Base-by-base conservation (phyloP, 2,113 vertebrate species). In the Triplophysa rosa region DNA sequence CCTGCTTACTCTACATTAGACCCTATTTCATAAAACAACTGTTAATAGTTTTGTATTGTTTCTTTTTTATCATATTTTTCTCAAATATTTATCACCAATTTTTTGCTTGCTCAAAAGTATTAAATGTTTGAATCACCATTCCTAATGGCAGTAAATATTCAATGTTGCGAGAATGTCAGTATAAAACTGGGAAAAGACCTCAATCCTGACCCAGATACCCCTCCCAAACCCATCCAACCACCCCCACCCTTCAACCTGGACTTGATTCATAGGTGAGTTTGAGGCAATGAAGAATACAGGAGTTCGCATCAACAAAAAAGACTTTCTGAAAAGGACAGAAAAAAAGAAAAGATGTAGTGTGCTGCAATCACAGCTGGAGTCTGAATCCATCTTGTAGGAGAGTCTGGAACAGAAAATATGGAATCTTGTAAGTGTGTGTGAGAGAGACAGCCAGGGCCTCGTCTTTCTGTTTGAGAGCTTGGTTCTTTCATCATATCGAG, bases 131-230 rank as follows among this genome's bases (percentile, higher is more conserved):
- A 69, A 40, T 49, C 24, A 1, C 8, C 4, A n/a, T 66, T 37
- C 19, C 26, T 24, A 80, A 66, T 23, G 24, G 16, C 77, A 69
- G 54, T 23, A 80, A 67, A 66, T 59, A 72, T 24, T 62, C 52
- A 21, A 61, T 2, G 8, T n/a, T 56, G 59, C 33, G 6, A 7
- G 33, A 65, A 40, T 71, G 33, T 24, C 8, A 8, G 47, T 54
- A 67, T 74, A 61, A n/a, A 14, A 9, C 70, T 73, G 81, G 66
- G 78, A 68, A 47, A 52, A 13, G 23, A 79, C 64, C 70, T 83
- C 54, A 19, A 76, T 64, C 37, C 82, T 83, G 77, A 83, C 82
- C 71, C 45, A 83, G 45, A 82, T 78, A 68, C 56, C 61, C 54
- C 16, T 8, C 56, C 45, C n/a, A 19, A 26, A 59, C 78, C 61